Base-by-base conservation (phyloP, 1,140 invertebrate species). In the Hydropsyche tenuis region DNA sequence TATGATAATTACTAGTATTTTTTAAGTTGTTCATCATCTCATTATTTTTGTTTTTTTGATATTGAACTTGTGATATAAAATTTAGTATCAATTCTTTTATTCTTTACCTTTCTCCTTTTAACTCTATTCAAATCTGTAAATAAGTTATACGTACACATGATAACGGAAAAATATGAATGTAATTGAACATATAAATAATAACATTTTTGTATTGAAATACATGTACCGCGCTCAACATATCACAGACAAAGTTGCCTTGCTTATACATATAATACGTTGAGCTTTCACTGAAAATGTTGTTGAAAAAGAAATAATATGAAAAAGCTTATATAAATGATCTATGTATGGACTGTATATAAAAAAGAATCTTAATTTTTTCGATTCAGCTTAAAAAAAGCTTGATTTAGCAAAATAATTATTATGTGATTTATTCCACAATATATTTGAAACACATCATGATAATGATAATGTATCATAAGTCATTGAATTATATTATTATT, bases 401-500 rank as follows among this genome's bases (percentile, higher is more conserved):
- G 69, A 73, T 62, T 53, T 69, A 62, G 27, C 53, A 72, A 27
- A 48, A 71, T 66, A 69, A 72, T 68, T 56, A 23, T 68, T 69
- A 66, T 73, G 75, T 76, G 72, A 76, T 76, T 73, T 45, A 30
- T 11, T 60, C 18, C 56, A 73, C 53, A 75, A 42, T 73, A 72
- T 73, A 71, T 71, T 66, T 37, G n/a, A 60, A 7, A 60, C 2
- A 60, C 56, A 25, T 60, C 23, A 60, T 27, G 56, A 14, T 60
- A 60, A 60, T 23, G 73, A 74, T 51, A 48, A 68, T 68, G 65
- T 68, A 68, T 68, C 65, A 68, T 74, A 77, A 77, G 75, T 77
- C 75, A 77, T 77, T 74, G 62, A 74, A 74, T 73, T 72, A 72
- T 48, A 48, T 48, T 48, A 48, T 48, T 43, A 51, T 51, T 51